These are phyloP conservation scores for Morus bassanus DNA, from an alignment of 2,797 vertebrate genomes.

Conservation along the genomic window DNA sequence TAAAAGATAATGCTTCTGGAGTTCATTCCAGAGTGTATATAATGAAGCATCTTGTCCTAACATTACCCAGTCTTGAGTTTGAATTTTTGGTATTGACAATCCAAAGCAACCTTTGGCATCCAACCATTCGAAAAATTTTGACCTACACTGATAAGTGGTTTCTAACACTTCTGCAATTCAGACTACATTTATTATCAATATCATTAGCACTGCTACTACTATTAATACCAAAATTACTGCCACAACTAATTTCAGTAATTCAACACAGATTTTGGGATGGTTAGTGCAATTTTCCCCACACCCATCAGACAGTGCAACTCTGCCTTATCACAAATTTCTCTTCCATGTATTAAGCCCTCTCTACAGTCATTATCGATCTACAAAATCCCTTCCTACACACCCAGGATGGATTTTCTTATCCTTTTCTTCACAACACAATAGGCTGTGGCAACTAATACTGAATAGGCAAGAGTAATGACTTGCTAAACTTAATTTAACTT, in stretches of 20 bases:
- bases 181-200: not conserved
- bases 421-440: not conserved
- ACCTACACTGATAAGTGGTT: not conserved
- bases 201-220: not conserved
- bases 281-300: not conserved
- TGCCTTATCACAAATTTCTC: not conserved
- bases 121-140: not conserved
- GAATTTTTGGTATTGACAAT: not conserved
- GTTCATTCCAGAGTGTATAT: not conserved
- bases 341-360: not conserved
- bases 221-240: not conserved
- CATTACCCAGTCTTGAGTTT: not conserved
- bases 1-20: not conserved
- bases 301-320: not conserved
- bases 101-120: not conserved
- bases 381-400: not conserved
- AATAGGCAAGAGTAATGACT: not conserved
- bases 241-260: not conserved
- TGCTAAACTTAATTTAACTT: not conserved
- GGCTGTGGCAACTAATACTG: not conserved
- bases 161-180: not conserved
- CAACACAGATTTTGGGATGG: not conserved
- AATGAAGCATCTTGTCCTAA: not conserved
- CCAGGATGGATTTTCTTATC: not conserved
- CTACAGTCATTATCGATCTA: not conserved